Percentiles rank a stretch among this genome's conserved stretches.
These are phyloP conservation scores for Lepidonotus clava DNA, from an alignment of 2,888 invertebrate genomes.

Conservation along the genomic window DNA sequence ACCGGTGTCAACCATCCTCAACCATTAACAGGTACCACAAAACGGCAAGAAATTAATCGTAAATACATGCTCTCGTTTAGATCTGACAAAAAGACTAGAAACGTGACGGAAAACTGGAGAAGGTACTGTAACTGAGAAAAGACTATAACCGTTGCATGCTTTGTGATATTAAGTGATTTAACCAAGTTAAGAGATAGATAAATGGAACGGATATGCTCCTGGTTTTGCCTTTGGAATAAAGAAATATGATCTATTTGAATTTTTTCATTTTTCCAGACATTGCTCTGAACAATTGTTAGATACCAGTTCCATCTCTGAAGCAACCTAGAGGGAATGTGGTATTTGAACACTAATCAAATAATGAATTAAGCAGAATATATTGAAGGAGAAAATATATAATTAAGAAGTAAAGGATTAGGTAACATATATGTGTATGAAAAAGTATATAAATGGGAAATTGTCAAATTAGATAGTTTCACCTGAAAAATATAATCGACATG, in stretches of 20 bases:
- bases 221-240: neutral
- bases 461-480: neutral
- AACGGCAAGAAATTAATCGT: neutral
- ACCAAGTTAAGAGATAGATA: neutral
- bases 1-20: conserved; percentile 27
- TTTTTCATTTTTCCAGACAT: neutral
- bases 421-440: neutral
- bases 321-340: neutral
- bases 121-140: neutral
- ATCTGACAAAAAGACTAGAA: neutral
- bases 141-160: neutral
- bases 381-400: neutral
- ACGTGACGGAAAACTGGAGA: neutral
- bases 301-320: neutral
- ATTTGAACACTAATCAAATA: neutral
- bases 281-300: neutral
- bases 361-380: neutral
- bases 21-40: neutral
- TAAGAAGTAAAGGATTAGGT: neutral
- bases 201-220: neutral
- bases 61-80: neutral
- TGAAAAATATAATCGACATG: neutral
- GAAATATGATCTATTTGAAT: neutral
- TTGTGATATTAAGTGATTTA: neutral
- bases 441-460: neutral